phyloP scores from a whole-genome alignment of 2,888 invertebrate genomes.

The Melieria omissa region DNA sequence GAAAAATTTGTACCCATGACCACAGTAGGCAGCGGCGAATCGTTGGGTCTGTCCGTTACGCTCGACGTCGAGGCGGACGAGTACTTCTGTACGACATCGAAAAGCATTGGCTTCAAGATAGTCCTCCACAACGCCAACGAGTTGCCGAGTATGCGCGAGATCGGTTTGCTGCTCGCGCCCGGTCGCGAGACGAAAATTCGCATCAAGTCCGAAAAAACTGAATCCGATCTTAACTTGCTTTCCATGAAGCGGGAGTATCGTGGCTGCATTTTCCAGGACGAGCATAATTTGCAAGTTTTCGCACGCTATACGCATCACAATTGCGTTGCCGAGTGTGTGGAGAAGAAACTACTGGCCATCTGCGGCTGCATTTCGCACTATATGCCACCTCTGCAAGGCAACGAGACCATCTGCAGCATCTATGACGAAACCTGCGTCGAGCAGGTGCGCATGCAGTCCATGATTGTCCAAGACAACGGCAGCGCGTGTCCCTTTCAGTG shows the following conservation, averaged over 20 bases:
- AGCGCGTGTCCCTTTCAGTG: conserved; percentile 67
- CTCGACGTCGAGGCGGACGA: conserved; percentile 76
- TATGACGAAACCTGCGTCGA: conserved; percentile 71
- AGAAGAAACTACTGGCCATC: conserved; percentile 70
- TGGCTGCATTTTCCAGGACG: conserved; percentile 76
- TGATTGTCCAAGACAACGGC: conserved; percentile 33
- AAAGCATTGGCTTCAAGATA: conserved; percentile 63
- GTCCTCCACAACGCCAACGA: conserved; percentile 45
- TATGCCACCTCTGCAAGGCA: conserved; percentile 70
- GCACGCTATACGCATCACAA: conserved; percentile 79
- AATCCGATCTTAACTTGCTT: conserved; percentile 41
- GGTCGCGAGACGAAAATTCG: conserved; percentile 48
- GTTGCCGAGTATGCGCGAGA: conserved; percentile 45
- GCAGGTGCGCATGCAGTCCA: conserved; percentile 32
- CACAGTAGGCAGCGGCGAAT: conserved; percentile 71
- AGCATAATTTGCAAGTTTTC: conserved; percentile 73
- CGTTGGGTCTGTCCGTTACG: conserved; percentile 76
- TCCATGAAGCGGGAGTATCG: conserved; percentile 56
- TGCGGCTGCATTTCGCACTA: conserved; percentile 51
- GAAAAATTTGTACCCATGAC: conserved; percentile 70
- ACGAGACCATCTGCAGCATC: conserved; percentile 76
- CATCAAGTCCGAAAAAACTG: conserved; percentile 43
- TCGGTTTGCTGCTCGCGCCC: conserved; percentile 45
- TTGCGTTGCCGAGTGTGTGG: conserved; percentile 80
- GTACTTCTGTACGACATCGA: conserved; percentile 81